phyloP scores from a whole-genome alignment of 2,113 vertebrate species.

The Okapia johnstoni region DNA sequence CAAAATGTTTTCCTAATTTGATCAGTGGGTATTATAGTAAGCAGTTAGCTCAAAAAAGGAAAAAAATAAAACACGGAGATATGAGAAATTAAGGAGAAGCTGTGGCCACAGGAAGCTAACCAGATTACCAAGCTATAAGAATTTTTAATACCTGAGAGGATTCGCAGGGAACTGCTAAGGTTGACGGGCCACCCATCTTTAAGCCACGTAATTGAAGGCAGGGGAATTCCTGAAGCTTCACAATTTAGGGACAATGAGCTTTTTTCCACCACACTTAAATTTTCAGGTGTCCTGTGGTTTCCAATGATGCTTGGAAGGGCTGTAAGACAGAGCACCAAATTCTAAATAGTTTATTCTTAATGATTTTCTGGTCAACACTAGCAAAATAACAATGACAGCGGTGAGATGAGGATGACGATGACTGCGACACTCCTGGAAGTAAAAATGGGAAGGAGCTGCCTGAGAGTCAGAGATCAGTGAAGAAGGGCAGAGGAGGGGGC shows the following conservation, averaged over 20 bases:
- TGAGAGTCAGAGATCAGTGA: neutral
- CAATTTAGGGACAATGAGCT: constrained; percentile 91
- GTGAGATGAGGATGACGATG: neutral
- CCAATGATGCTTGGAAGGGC: constrained; percentile 90
- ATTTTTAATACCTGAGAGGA: constrained; percentile 89
- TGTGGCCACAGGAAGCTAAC: neutral
- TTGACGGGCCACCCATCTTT: constrained; percentile 88
- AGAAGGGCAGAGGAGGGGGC: neutral
- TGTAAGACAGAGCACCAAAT: constrained; percentile 64
- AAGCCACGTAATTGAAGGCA: constrained; percentile 91
- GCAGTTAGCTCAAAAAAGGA: neutral
- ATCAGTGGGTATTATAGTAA: neutral
- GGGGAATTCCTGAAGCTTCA: constrained; percentile 93
- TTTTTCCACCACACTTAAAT: constrained; percentile 91
- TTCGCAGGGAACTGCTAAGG: constrained; percentile 79
- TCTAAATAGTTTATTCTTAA: neutral
- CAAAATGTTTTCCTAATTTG: neutral
- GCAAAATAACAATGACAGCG: neutral
- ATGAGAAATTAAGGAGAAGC: neutral
- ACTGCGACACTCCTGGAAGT: neutral
- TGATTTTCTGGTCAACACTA: neutral
- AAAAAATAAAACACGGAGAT: neutral
- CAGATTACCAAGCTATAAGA: neutral
- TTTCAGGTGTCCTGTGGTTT: constrained; percentile 83
- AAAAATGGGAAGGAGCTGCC: neutral